phyloP scores from a whole-genome alignment of 2,888 invertebrate species.

The Drosophila pegasa region DNA sequence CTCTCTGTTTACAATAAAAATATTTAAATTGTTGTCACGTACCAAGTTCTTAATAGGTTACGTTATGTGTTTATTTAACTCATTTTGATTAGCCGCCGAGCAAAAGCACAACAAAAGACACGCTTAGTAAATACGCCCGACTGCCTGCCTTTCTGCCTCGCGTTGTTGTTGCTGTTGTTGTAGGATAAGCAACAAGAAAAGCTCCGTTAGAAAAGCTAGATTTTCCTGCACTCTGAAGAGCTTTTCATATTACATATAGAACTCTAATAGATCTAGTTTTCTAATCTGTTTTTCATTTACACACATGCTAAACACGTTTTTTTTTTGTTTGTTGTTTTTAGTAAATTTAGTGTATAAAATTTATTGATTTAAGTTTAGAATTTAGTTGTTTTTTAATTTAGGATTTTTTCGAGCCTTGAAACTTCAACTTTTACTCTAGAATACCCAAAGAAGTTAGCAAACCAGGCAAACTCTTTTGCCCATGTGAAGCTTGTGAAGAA shows the following conservation, averaged over 20 bases:
- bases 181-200: conserved; percentile 5
- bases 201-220: conserved; percentile 32
- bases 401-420: conserved; percentile 4
- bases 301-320: background rate
- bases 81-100: conserved; percentile 75
- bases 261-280: background rate
- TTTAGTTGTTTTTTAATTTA: conserved; percentile 16
- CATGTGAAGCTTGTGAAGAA: background rate
- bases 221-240: background rate
- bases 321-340: background rate
- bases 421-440: conserved; percentile 8
- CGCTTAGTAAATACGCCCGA: conserved; percentile 37
- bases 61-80: conserved; percentile 80
- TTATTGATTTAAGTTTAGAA: conserved; percentile 17
- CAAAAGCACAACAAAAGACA: conserved; percentile 66
- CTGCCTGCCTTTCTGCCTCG: background rate
- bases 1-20: conserved; percentile 78
- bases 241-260: background rate
- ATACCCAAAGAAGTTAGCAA: conserved; percentile 11
- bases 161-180: conserved; percentile 10
- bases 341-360: conserved; percentile 9
- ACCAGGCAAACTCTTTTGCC: conserved; percentile 4
- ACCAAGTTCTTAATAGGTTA: conserved; percentile 80
- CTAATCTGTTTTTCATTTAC: background rate
- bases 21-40: conserved; percentile 80